Conservation (phyloP, 2,113 vertebrate genomes). For the Hylia prasina region DNA sequence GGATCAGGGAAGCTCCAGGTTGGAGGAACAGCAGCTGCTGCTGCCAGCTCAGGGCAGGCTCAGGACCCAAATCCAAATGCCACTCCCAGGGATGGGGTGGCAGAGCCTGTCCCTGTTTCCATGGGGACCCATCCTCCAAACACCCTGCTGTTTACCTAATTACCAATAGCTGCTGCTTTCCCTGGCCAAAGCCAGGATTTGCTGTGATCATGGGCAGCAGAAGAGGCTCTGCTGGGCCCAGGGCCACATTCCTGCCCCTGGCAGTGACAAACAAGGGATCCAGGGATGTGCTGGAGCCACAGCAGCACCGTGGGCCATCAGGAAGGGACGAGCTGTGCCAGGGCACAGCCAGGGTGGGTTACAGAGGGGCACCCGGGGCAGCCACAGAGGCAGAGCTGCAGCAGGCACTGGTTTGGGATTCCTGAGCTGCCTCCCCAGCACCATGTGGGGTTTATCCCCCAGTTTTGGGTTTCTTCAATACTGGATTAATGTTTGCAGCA, state of each 20-base stretch:
- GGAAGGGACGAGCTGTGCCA: fast-evolving
- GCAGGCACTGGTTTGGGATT: background rate
- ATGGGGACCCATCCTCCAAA: background rate
- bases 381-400: background rate
- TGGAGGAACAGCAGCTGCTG: background rate
- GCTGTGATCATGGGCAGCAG: fast-evolving
- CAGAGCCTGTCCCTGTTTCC: background rate
- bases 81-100: fast-evolving
- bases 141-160: fast-evolving
- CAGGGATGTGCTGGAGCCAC: background rate
- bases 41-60: background rate
- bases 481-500: background rate
- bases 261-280: fast-evolving
- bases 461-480: background rate
- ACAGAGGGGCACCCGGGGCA: background rate
- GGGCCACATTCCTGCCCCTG: background rate
- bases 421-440: background rate
- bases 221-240: background rate
- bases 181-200: background rate
- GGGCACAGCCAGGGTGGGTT: background rate
- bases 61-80: background rate
- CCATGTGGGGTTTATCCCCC: fast-evolving
- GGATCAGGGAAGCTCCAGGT: background rate
- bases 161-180: background rate
- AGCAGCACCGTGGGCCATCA: background rate